Conservation (phyloP, 2,888 invertebrate genomes). For the Pyrrhia umbra region DNA sequence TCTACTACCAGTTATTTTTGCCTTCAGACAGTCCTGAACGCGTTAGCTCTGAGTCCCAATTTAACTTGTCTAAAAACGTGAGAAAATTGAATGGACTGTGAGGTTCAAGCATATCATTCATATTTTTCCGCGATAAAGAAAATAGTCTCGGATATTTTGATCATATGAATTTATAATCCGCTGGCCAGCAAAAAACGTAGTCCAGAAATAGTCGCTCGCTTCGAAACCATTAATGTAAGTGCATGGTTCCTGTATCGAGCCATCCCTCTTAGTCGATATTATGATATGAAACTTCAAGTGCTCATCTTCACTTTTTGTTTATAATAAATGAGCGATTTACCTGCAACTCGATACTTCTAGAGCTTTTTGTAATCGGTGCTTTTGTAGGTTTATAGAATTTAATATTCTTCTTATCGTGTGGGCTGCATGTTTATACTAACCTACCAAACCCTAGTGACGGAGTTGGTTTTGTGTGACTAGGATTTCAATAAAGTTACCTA, state of each 20-base stretch:
- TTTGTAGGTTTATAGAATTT: neutral
- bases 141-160: slow-evolving; percentile 69
- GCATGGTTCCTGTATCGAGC: slow-evolving; percentile 71
- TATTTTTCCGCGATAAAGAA: slow-evolving; percentile 54
- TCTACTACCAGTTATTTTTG: slow-evolving; percentile 10
- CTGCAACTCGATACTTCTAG: too few species aligned
- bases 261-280: slow-evolving; percentile 60
- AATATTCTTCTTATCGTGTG: too few species aligned
- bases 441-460: too few species aligned
- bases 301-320: slow-evolving; percentile 27
- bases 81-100: slow-evolving; percentile 63
- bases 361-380: neutral
- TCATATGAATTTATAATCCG: slow-evolving; percentile 79
- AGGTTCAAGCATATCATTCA: slow-evolving; percentile 66
- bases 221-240: slow-evolving; percentile 82
- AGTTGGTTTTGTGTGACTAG: too few species aligned
- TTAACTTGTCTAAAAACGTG: slow-evolving; percentile 7
- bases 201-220: slow-evolving; percentile 69
- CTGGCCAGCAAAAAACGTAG: slow-evolving; percentile 72
- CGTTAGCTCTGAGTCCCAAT: neutral
- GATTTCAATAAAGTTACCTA: too few species aligned
- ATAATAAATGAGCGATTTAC: slow-evolving; percentile 2
- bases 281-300: slow-evolving; percentile 48
- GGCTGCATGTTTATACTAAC: too few species aligned
- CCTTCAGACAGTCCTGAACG: neutral